Evolutionary conservation across 2,888 invertebrate species (phyloP).

Genomic region (Tenodera sinensis): DNA sequence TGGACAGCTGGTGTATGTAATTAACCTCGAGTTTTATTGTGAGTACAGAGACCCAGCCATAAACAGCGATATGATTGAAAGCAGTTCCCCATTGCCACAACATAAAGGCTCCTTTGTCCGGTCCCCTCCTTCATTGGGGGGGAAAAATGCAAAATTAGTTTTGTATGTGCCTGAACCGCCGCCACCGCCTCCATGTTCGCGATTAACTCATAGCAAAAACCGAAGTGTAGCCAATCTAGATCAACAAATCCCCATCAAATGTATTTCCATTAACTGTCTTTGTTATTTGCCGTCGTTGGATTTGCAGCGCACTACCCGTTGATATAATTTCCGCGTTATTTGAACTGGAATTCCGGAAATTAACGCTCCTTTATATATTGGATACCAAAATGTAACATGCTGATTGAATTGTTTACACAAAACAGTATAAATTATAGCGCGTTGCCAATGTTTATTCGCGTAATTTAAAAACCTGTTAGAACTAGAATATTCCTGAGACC

Average conservation of each 20-base stretch:
- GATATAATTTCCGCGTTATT: background rate
- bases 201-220: background rate
- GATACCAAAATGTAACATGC: too few species aligned
- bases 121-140: background rate
- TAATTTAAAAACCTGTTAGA: too few species aligned
- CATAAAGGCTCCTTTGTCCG: background rate
- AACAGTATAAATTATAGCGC: too few species aligned
- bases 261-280: background rate
- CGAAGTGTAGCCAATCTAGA: background rate
- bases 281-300: background rate
- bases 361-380: background rate
- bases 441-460: too few species aligned
- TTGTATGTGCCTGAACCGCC: background rate
- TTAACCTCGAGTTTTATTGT: background rate
- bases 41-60: background rate
- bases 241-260: background rate
- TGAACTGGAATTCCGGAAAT: background rate
- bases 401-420: too few species aligned
- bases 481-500: too few species aligned
- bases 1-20: background rate
- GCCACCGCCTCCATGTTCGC: background rate
- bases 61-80: conserved; percentile 11
- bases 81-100: background rate
- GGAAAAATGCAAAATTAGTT: background rate
- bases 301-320: background rate